Evolutionary conservation across 2,797 vertebrate species (phyloP).

Genomic region (Galagoides demidoff): DNA sequence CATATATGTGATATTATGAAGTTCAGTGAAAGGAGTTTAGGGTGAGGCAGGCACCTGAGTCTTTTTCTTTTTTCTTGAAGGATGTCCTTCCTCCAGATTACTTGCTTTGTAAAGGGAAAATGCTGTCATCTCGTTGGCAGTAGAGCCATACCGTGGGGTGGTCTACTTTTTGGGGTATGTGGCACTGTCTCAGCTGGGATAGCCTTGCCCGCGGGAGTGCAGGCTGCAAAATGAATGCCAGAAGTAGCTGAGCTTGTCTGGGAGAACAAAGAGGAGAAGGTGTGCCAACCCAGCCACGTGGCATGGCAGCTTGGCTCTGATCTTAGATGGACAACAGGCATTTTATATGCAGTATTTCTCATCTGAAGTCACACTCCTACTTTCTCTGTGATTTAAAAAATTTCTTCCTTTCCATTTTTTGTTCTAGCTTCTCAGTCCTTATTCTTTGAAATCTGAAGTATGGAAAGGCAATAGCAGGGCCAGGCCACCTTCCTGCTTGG

Average conservation of each 20-base stretch:
- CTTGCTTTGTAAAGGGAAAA: neutral
- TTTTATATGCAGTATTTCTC: neutral
- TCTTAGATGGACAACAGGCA: neutral
- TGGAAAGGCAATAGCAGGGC: neutral
- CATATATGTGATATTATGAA: neutral
- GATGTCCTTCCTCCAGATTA: neutral
- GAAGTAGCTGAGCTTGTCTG: neutral
- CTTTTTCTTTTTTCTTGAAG: neutral
- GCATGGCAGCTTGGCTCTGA: neutral
- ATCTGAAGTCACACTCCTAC: neutral
- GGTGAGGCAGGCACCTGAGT: neutral
- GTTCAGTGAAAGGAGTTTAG: neutral
- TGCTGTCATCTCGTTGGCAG: rapidly evolving
- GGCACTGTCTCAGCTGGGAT: neutral
- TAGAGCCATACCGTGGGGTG: neutral
- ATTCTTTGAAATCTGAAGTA: neutral
- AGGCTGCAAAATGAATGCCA: neutral
- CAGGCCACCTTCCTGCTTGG: neutral
- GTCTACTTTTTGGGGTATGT: neutral
- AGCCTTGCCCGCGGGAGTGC: neutral
- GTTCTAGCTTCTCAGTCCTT: neutral
- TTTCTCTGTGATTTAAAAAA: slow-evolving; percentile 29
- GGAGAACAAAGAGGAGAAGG: neutral
- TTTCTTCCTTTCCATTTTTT: neutral
- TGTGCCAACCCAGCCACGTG: neutral